Evolutionary conservation across 2,888 invertebrate genomes (phyloP), one percentile per base, ranked within the genome.

Genomic region (Ptychoptera albimana): DNA sequence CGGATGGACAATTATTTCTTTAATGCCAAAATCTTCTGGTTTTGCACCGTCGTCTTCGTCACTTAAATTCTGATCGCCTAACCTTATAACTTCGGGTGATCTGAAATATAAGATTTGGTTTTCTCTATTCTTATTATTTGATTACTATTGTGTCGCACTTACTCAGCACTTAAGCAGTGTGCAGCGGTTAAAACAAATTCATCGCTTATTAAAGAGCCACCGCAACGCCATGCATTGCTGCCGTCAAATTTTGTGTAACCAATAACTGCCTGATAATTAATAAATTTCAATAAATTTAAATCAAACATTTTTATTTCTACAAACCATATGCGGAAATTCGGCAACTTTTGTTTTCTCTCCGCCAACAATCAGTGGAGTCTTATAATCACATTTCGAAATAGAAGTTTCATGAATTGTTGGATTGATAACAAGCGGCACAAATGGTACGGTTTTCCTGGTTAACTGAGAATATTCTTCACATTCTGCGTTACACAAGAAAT

Each of bases 121-220:
- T 5, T 38, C 48, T 42, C 49, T 15, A 40, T 15, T 16, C 30
- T 40, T 30, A 12, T 12, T 4, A 31, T 36, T 7, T 8, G 13
- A 37, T 30, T 23, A 5, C 23, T 35, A 3, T 6, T 12, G 35
- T 13, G 5, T 35, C 6, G 13, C 13, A 12, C 13, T 35, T 35
- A 12, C n/a, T 35, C 13, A 13, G 32, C 4, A 11, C 49, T 48
- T 16, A 62, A 50, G 50, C 77, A 77, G 52, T 77, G 77, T 0
- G 74, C 76, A 4, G 78, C 77, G 1, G 75, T 74, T 9, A 77
- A 54, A 2, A 79, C 64, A 55, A 66, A 74, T 38, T 58, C 57
- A 6, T 68, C 63, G 43, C 72, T 71, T 29, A 79, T 66, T 32
- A 79, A 55, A 1, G 71, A 66, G 1, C 76, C 78, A 1, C 75